Conservation (phyloP, 2,797 vertebrate genomes). For the Eleutherodactylus coqui region DNA sequence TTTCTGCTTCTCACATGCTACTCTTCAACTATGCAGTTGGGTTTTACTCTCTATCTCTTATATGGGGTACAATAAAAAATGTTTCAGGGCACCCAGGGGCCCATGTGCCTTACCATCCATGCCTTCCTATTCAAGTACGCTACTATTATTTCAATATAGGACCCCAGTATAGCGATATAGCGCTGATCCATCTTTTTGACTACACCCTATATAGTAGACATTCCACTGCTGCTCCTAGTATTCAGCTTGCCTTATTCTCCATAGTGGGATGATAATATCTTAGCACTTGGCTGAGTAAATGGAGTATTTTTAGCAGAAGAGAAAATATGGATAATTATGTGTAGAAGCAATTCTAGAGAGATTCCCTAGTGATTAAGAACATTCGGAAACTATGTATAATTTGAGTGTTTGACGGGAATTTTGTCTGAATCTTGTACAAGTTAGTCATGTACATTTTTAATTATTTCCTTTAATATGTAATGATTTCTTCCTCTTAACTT, state of each 20-base stretch:
- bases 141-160: no score
- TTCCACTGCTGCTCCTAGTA: background rate
- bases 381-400: background rate
- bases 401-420: background rate
- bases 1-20: no score
- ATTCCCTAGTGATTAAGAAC: background rate
- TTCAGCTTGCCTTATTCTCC: background rate
- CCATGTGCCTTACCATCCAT: no score
- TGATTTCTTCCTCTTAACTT: slow-evolving; percentile 1
- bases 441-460: background rate
- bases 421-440: background rate
- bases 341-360: background rate
- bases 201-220: no score
- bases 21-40: no score
- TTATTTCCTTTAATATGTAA: background rate
- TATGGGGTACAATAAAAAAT: no score
- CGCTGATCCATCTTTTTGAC: no score
- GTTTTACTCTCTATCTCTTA: no score
- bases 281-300: background rate
- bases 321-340: background rate
- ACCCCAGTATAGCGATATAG: no score
- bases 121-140: no score
- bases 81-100: no score
- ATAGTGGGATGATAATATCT: background rate
- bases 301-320: background rate